These are phyloP conservation scores for Xiphophorus maculatus DNA, from an alignment of 2,113 vertebrate genomes.

Conservation along the genomic window DNA sequence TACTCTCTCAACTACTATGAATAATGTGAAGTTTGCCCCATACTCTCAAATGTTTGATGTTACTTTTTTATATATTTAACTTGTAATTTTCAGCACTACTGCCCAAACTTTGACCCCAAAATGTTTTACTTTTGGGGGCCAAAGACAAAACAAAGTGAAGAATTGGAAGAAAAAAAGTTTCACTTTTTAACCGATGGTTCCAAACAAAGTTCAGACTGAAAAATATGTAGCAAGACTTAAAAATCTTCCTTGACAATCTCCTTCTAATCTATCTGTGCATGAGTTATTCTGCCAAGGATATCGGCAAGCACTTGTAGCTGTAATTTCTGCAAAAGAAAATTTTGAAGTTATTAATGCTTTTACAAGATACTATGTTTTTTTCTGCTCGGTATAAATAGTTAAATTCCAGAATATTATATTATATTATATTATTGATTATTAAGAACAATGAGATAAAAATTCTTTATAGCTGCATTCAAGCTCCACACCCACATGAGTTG, in stretches of 20 bases:
- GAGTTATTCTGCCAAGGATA: background rate
- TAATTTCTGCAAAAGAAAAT: background rate
- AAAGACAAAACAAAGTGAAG: background rate
- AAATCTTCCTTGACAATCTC: background rate
- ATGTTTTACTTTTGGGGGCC: background rate
- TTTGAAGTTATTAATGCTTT: background rate
- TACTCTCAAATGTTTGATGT: background rate
- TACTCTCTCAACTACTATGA: background rate
- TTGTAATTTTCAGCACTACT: background rate
- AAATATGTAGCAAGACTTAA: background rate
- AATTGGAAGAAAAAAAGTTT: background rate
- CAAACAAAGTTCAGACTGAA: background rate
- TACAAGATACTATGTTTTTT: background rate
- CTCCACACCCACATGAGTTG: background rate
- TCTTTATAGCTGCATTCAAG: background rate
- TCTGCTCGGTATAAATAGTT: background rate
- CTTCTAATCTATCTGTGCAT: background rate
- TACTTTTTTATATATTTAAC: background rate
- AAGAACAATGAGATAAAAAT: background rate
- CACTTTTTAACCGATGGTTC: background rate
- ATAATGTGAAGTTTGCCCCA: slow-evolving; percentile 8
- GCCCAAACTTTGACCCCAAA: background rate
- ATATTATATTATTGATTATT: background rate
- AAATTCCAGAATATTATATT: background rate
- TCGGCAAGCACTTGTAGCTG: background rate